phyloP scores from a whole-genome alignment of 2,888 invertebrate genomes.

The Pristionchus mayeri region DNA sequence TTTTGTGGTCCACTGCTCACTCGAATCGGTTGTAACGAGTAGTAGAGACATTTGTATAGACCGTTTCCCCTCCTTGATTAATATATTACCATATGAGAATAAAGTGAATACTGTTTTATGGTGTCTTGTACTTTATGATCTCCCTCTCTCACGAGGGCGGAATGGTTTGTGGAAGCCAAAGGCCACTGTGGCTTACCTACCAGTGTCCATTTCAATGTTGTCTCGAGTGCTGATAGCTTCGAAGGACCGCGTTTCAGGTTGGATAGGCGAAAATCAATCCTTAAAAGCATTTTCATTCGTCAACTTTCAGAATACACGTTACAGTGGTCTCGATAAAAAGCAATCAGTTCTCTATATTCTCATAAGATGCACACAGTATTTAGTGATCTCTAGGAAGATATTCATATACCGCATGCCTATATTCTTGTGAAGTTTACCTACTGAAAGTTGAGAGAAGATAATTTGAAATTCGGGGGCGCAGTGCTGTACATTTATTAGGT shows the following conservation, averaged over 20 bases:
- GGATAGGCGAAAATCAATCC: neutral
- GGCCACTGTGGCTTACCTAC: slow-evolving; percentile 37
- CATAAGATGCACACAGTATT: too few relatives aligned
- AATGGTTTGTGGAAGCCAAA: slow-evolving; percentile 39
- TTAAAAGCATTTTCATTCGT: neutral
- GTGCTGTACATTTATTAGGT: too few relatives aligned
- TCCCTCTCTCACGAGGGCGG: neutral
- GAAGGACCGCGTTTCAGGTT: slow-evolving; percentile 36
- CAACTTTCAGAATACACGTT: neutral
- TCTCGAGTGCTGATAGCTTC: neutral
- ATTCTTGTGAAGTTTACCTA: too few relatives aligned
- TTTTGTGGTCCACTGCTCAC: slow-evolving; percentile 21
- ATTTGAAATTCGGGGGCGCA: neutral
- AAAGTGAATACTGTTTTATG: neutral
- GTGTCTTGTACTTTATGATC: neutral
- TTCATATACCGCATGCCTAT: too few relatives aligned
- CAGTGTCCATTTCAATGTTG: neutral
- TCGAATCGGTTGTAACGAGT: slow-evolving; percentile 41
- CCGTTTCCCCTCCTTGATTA: slow-evolving; percentile 16
- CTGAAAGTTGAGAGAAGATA: too few relatives aligned
- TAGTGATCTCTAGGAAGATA: too few relatives aligned
- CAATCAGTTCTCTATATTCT: neutral
- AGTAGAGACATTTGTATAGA: slow-evolving; percentile 47
- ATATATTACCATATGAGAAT: slow-evolving; percentile 20
- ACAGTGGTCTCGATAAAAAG: slow-evolving; percentile 19